These are phyloP conservation scores for Apaloderma vittatum DNA, from an alignment of 2,113 vertebrate species.

Conservation along the genomic window DNA sequence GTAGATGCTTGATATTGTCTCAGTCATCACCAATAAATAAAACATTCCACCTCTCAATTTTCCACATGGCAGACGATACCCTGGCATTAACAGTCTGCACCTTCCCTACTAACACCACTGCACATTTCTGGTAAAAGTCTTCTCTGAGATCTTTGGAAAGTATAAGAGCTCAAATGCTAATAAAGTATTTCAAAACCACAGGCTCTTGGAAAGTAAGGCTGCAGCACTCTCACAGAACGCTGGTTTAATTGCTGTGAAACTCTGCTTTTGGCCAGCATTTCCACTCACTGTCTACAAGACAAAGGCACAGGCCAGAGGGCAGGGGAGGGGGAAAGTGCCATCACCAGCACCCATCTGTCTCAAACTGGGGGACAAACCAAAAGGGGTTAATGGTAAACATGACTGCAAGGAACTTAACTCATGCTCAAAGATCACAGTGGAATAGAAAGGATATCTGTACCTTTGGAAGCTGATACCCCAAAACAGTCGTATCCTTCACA, in stretches of 20 bases:
- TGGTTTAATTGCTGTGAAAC: neutral
- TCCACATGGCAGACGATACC: neutral
- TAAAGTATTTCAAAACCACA: neutral
- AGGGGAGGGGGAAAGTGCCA: neutral
- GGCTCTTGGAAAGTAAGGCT: neutral
- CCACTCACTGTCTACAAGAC: neutral
- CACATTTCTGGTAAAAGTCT: neutral
- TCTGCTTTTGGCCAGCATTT: neutral
- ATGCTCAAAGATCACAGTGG: neutral
- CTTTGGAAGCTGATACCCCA: slow-evolving; percentile 47
- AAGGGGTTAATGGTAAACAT: neutral
- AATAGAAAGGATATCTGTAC: neutral
- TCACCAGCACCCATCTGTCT: neutral
- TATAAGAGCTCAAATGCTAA: neutral
- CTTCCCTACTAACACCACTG: neutral
- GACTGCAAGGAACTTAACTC: neutral
- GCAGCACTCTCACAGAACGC: neutral
- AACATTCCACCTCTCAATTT: neutral
- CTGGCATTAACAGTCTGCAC: neutral
- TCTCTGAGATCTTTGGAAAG: neutral
- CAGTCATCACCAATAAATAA: neutral
- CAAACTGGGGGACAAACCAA: neutral
- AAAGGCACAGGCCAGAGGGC: neutral
- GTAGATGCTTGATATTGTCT: neutral
- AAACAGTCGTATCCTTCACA: slow-evolving; percentile 27